Conservation (phyloP, 23 tunicate genomes). For the Trididemnum clinides region DNA sequence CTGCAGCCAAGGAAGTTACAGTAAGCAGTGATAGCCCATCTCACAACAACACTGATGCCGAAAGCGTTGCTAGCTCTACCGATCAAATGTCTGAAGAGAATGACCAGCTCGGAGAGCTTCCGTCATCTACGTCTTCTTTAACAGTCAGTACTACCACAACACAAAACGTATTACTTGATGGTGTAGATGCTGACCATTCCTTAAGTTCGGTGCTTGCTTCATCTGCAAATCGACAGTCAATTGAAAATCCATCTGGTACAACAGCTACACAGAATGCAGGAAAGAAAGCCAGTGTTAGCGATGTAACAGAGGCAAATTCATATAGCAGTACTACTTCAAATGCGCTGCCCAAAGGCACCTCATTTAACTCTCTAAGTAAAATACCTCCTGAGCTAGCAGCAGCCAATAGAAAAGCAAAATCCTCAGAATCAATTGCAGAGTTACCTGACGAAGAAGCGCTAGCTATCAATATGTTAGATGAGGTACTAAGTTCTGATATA, state of each 20-base stretch:
- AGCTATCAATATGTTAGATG: conserved; percentile 76
- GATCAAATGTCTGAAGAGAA: conserved; percentile 21
- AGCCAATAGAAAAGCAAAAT: background rate
- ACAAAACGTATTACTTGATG: background rate
- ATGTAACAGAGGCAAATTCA: background rate
- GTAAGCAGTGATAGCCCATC: background rate
- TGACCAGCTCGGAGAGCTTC: conserved; percentile 38
- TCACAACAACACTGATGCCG: background rate
- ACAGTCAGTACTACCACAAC: background rate
- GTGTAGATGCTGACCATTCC: conserved; percentile 17
- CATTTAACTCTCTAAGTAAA: conserved; percentile 53
- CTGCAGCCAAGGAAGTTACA: background rate
- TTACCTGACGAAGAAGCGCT: conserved; percentile 51
- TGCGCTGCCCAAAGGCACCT: conserved; percentile 26
- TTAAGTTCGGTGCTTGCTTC: background rate
- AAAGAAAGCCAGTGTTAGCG: background rate
- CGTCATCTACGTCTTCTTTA: background rate
- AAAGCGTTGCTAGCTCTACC: background rate
- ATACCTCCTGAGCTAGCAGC: conserved; percentile 51
- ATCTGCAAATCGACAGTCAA: background rate
- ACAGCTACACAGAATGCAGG: background rate
- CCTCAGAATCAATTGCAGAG: background rate
- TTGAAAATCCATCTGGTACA: conserved; percentile 1
- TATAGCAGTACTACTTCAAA: background rate
- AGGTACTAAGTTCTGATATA: conserved; percentile 64